phyloP scores from a whole-genome alignment of 2,113 vertebrate species.

The Tragelaphus buxtoni region DNA sequence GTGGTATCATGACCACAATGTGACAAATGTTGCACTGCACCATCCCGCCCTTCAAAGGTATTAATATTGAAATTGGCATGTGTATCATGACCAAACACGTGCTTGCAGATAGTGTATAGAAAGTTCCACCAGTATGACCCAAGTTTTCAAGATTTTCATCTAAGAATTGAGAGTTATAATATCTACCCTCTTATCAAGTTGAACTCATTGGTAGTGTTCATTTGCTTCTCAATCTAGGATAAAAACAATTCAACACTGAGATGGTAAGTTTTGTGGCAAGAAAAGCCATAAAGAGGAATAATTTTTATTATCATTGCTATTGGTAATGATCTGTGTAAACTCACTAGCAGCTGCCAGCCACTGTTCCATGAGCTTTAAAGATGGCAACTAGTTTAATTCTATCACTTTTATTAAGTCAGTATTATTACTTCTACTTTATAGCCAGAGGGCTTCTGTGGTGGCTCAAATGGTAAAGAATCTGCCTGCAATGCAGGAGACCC shows the following conservation, averaged over 20 bases:
- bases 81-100: background rate
- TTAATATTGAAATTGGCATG: background rate
- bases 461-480: background rate
- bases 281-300: background rate
- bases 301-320: background rate
- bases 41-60: background rate
- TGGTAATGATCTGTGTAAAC: background rate
- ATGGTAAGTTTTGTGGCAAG: background rate
- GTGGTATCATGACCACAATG: background rate
- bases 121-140: background rate
- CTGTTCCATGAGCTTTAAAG: background rate
- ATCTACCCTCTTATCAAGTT: background rate
- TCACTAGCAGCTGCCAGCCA: background rate
- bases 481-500: background rate
- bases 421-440: background rate
- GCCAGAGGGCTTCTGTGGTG: background rate
- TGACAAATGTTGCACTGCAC: background rate
- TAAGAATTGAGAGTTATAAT: background rate
- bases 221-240: background rate
- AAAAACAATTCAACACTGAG: constrained; percentile 9
- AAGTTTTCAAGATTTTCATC: background rate
- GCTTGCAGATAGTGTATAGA: background rate
- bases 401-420: background rate
- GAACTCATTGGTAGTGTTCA: background rate
- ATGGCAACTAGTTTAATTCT: background rate